A percentile compares a stretch with the other conserved stretches of the same genome.
Evolutionary conservation across 1,140 invertebrate genomes (phyloP).

Genomic region (Archivesica marissinica): DNA sequence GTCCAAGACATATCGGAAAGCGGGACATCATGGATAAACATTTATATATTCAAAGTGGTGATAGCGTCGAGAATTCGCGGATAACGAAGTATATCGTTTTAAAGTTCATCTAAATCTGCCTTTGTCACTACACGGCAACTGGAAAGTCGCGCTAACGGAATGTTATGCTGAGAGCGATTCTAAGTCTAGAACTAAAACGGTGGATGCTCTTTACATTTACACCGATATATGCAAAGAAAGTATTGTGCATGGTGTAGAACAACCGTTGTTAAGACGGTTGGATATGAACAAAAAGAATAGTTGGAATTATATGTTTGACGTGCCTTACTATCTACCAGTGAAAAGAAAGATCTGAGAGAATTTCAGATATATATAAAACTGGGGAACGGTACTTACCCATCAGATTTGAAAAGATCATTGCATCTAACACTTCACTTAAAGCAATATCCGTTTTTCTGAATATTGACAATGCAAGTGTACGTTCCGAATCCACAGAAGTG

Average conservation of each 20-base stretch:
- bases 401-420: constrained; percentile 1
- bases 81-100: constrained; percentile 54
- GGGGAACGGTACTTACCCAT: not conserved
- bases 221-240: constrained; percentile 39
- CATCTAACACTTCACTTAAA: constrained; percentile 51
- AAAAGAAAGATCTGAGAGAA: constrained; percentile 17
- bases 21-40: constrained; percentile 15
- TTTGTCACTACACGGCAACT: constrained; percentile 42
- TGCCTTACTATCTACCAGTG: constrained; percentile 22
- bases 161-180: not conserved
- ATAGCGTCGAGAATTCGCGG: constrained; percentile 24
- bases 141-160: constrained; percentile 37
- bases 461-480: not conserved
- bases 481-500: constrained; percentile 34
- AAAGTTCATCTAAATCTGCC: constrained; percentile 29
- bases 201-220: constrained; percentile 13
- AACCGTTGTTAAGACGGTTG: constrained; percentile 3
- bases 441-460: constrained; percentile 41
- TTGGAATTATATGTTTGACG: constrained; percentile 20
- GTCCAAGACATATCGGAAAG: constrained; percentile 9
- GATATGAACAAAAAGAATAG: not conserved
- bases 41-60: constrained; percentile 41
- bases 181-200: not conserved
- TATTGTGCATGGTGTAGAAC: constrained; percentile 9
- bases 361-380: constrained; percentile 45